Evolutionary conservation across 92 coral and sea anemone species (phyloP), one percentile per base, ranked within the genome.

Genomic region (Zoanthus sansibaricus): DNA sequence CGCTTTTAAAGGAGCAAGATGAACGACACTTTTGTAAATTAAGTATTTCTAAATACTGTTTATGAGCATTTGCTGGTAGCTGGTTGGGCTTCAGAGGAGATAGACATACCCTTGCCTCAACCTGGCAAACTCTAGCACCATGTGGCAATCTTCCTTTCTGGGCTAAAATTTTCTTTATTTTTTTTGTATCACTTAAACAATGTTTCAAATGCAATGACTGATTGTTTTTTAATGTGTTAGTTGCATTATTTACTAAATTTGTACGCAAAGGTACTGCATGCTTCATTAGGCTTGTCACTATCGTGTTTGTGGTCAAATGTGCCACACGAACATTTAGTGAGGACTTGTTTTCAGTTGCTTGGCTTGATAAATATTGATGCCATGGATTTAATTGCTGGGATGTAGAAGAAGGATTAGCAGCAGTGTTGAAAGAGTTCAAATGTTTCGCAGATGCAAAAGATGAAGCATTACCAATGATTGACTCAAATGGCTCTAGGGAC

Each of bases 41-140:
- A n/a, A 33, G 74, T 64, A 42, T 20, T 11, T 67, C 31, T 5
- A 31, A 25, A 32, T 66, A 80, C 13, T 80, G 85, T 51, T 47
- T 80, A 46, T n/a, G 70, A 4, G 75, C 75, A 45, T 80, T 45
- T 20, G 85, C 12, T 18, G 85, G 75, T 11, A 80, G 45, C 15
- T 80, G 85, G 56, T 80, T 47, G 0, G 75, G 75, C 58, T 30
- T 66, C 25, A 80, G 61, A 18, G 48, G 62, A 0, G 85, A 80
- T 30, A 80, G 37, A 80, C 62, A 20, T 45, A 80, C 62, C 15
- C 73, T 67, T 20, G 58, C 85, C 45, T 62, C 75, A 45, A 56
- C 66, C 3, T 42, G 45, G 55, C 32, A 46, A 10, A 25, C 62
- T 13, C 66, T 80, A 9, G 6, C 58, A n/a, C 32, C 14, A 12